Evolutionary conservation across 1,140 invertebrate genomes (phyloP), one percentile per base, ranked within the genome.

Genomic region (Drosophila setifemur): DNA sequence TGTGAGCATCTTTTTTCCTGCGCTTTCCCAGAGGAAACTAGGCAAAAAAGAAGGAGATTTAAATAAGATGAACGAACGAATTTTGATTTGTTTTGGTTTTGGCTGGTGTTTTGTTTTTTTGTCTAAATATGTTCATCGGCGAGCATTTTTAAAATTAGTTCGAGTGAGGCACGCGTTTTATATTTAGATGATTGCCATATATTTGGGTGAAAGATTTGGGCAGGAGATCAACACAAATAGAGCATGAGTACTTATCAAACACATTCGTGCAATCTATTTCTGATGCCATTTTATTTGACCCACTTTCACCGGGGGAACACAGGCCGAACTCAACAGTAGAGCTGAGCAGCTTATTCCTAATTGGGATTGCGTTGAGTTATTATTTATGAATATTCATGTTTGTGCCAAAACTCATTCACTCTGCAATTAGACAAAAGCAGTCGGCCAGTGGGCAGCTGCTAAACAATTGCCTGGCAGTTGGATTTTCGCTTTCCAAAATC

Each of bases 141-240:
- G 54, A 39, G 21, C 52, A 23, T 8, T 47, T 72, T 78, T 68
- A 79, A 47, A 75, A 67, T 75, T 85, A 79, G 78, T 71, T 63
- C 29, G 58, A 71, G 61, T 85, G 79, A 83, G 79, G 64, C 79
- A 79, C 79, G 74, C 79, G 79, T 72, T 83, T 85, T 83, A 83
- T 86, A 83, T 60, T 79, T 83, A 83, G 81, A 70, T 47, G 74
- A 79, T 74, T 79, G 81, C 79, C 61, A 79, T 23, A 55, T 57
- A 42, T 42, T 67, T 23, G 26, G 43, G 18, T 40, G 42, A 31
- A 25, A 49, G 42, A 49, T 29, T 11, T 37, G 19, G 39, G 21
- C 68, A 35, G 37, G 23, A 68, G 39, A 45, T 57, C 52, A 54
- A 37, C 35, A 54, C 26, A 58, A 63, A 60, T 49, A 54, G 53